phyloP scores from a whole-genome alignment of 2,888 invertebrate genomes.

The Chaetogeoica ovagalla region DNA sequence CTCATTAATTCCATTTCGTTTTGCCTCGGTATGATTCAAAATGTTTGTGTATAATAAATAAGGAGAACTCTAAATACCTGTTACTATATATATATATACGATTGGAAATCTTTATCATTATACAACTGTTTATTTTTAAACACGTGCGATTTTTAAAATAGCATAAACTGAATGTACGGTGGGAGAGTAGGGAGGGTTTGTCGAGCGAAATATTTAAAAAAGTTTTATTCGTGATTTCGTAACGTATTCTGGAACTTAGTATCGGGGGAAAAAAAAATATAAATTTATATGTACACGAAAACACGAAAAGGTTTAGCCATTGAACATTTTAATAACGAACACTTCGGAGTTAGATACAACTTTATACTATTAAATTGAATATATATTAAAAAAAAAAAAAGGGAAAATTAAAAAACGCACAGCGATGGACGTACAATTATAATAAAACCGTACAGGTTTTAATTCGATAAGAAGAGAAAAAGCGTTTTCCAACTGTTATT shows the following conservation, averaged over 20 bases:
- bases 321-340: neutral
- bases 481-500: too few species aligned
- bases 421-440: neutral
- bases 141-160: constrained; percentile 23
- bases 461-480: too few species aligned
- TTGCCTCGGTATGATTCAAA: constrained; percentile 19
- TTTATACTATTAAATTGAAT: neutral
- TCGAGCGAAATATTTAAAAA: neutral
- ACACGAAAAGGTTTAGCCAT: neutral
- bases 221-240: constrained; percentile 33
- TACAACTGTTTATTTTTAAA: constrained; percentile 26
- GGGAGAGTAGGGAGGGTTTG: neutral
- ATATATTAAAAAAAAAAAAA: neutral
- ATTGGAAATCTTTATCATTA: constrained; percentile 31
- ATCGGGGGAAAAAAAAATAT: constrained; percentile 11
- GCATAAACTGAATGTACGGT: constrained; percentile 8
- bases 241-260: constrained; percentile 17
- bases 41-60: constrained; percentile 16
- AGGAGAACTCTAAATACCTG: constrained; percentile 4
- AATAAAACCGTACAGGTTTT: too few species aligned
- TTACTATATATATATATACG: neutral
- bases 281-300: neutral
- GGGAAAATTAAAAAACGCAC: neutral
- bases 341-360: neutral
- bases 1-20: constrained; percentile 33